Evolutionary conservation across 2,888 invertebrate species (phyloP), one percentile per base, ranked within the genome.

Genomic region (Sesia bembeciformis): DNA sequence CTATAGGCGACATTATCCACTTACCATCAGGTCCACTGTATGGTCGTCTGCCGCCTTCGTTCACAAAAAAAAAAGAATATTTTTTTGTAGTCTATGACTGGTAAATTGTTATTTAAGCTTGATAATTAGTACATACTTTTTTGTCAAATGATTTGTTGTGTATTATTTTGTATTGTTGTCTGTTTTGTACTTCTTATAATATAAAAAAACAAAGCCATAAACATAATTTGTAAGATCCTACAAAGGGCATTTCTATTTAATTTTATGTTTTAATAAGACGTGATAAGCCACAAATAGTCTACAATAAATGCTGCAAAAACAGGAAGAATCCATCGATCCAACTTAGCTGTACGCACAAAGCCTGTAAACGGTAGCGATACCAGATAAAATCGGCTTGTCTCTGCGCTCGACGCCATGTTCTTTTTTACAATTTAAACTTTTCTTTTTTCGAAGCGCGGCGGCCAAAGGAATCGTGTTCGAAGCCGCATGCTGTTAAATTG

Each of bases 331-430:
- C 57, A 54, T 57, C 62, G 57, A 62, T 65, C 65, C 64, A 58
- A 57, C 56, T 58, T 40, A 59, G 57, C 57, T 60, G 60, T 65
- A 58, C 57, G 55, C 54, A 54, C 60, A 54, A 55, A 60, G 61
- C 60, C 62, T 73, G 74, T 75, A 72, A 74, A 79, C 80, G 71
- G 80, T 78, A 80, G 80, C 62, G 57, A 54, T 54, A 60, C 53
- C 58, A 68, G 80, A 79, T 79, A 74, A 62, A 62, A 77, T 78
- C 76, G 61, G 58, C 60, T 63, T 65, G 72, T 71, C 64, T 61
- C 61, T 62, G 64, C 55, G 61, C 41, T 56, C 63, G 68, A 65
- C 67, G 77, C 74, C 76, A 66, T 65, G 54, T 68, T 64, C 46
- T 55, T 40, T 49, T 52, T 50, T 6, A 7, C 40, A 23, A n/a